Conservation (phyloP, 2,113 vertebrate species). For the Gadus chalcogrammus region DNA sequence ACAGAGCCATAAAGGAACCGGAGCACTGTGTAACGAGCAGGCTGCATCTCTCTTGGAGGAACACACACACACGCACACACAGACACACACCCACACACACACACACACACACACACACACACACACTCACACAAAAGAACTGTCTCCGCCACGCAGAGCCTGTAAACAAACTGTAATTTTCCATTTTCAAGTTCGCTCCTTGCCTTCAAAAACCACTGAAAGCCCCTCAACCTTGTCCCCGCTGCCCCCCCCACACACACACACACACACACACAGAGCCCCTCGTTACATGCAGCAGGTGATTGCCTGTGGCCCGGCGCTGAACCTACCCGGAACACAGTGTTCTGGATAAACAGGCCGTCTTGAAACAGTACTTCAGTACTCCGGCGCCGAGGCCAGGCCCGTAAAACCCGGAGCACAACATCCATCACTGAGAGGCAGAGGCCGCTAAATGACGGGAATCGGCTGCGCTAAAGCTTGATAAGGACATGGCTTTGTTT, state of each 20-base stretch:
- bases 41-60: too few species aligned
- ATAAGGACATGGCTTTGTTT: background rate
- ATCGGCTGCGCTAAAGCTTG: too few species aligned
- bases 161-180: background rate
- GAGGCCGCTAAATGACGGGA: background rate
- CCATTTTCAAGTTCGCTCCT: slow-evolving; percentile 5
- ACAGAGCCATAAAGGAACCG: too few species aligned
- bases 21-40: too few species aligned
- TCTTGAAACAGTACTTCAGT: too few species aligned
- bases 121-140: background rate
- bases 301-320: background rate
- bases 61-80: background rate
- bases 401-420: slow-evolving; percentile 4
- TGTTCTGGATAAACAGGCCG: background rate
- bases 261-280: too few species aligned
- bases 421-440: background rate
- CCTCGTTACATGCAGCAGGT: slow-evolving; percentile 25
- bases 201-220: background rate
- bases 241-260: slow-evolving; percentile 14
- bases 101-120: background rate
- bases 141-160: too few species aligned
- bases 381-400: background rate
- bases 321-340: background rate
- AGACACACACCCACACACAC: background rate
- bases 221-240: too few species aligned